Percentiles rank a stretch among this genome's conserved stretches.
Evolutionary conservation across 2,888 invertebrate genomes (phyloP).

Genomic region (Oxycera nigricornis): DNA sequence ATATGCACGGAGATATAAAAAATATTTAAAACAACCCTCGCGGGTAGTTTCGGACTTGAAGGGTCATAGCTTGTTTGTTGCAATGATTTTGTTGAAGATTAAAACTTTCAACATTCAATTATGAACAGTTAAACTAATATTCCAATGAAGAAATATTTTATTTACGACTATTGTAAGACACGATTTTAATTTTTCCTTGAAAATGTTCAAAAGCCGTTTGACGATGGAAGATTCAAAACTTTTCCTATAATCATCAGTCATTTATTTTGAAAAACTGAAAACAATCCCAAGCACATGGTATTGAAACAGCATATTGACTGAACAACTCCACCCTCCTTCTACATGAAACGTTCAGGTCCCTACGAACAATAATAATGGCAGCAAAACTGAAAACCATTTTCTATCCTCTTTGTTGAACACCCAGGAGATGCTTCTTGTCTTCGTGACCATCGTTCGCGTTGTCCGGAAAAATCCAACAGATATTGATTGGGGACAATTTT

Average conservation of each 20-base stretch:
- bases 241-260: conserved; percentile 24
- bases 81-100: too few species aligned
- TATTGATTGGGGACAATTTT: conserved; percentile 28
- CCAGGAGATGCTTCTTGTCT: not conserved
- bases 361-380: conserved; percentile 9
- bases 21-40: too few species aligned
- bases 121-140: too few species aligned
- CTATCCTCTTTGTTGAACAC: not conserved
- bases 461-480: not conserved
- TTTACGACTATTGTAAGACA: too few species aligned
- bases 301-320: not conserved
- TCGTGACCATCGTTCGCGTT: not conserved
- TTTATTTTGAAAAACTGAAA: not conserved
- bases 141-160: too few species aligned
- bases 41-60: too few species aligned
- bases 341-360: not conserved
- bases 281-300: not conserved
- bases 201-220: too few species aligned
- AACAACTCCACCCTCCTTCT: not conserved
- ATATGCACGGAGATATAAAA: too few species aligned
- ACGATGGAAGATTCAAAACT: too few species aligned
- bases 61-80: too few species aligned
- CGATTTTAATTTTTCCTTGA: too few species aligned
- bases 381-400: conserved; percentile 11
- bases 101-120: too few species aligned